Evolutionary conservation across 2,113 vertebrate species (phyloP).

Genomic region (Pachypanchax playfairii): DNA sequence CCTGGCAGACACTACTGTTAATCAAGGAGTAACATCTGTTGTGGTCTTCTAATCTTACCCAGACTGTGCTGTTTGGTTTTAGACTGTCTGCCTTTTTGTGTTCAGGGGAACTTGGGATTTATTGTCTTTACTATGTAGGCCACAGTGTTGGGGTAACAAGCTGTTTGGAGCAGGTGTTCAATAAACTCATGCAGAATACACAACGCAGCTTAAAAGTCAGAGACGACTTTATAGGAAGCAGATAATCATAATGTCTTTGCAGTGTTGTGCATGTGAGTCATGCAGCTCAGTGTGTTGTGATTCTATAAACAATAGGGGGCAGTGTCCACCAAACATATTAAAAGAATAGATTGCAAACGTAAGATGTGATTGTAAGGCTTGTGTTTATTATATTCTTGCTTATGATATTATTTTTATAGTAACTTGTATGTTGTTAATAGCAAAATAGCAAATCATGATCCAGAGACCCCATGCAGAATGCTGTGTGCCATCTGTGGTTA

Average conservation of each 20-base stretch:
- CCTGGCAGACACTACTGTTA: conserved; percentile 74
- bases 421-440: conserved; percentile 49
- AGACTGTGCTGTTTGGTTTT: conserved; percentile 52
- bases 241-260: conserved; percentile 6
- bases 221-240: conserved; percentile 4
- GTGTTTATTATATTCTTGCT: not conserved
- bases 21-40: conserved; percentile 77
- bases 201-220: not conserved
- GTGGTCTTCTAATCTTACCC: conserved; percentile 70
- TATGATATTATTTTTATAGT: conserved; percentile 20
- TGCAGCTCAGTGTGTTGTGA: conserved; percentile 39
- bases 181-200: not conserved
- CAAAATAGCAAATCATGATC: conserved; percentile 48
- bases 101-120: conserved; percentile 60
- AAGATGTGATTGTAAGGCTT: not conserved
- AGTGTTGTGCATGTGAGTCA: not conserved
- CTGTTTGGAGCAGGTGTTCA: not conserved
- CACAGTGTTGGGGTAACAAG: conserved; percentile 6
- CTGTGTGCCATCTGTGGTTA: conserved; percentile 67
- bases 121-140: conserved; percentile 8
- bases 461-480: conserved; percentile 59
- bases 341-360: not conserved
- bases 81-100: conserved; percentile 68
- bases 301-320: conserved; percentile 51
- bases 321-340: conserved; percentile 53